A percentile compares a stretch with the other conserved stretches of the same genome.
Evolutionary conservation across 2,797 vertebrate genomes (phyloP).

Genomic region (Darevskia mixta): DNA sequence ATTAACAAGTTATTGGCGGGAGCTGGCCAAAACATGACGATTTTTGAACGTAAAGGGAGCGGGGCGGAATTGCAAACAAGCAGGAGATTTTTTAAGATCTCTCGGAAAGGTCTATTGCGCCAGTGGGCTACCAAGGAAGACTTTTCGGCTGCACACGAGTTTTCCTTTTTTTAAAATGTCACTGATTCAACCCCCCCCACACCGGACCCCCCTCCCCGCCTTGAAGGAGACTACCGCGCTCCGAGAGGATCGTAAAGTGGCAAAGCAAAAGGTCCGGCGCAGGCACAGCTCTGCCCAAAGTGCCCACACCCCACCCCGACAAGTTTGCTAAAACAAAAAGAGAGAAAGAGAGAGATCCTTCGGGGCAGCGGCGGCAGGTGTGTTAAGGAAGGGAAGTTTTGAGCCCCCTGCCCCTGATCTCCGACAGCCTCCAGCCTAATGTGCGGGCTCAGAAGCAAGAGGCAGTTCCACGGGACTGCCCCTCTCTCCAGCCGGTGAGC

Average conservation of each 20-base stretch:
- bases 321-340: neutral
- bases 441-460: neutral
- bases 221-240: neutral
- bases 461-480: neutral
- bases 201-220: too few relatives aligned
- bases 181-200: too few relatives aligned
- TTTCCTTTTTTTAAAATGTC: too few relatives aligned
- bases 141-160: neutral
- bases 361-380: neutral
- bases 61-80: neutral
- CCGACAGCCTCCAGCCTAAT: too few relatives aligned
- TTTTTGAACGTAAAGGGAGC: neutral
- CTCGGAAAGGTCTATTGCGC: neutral
- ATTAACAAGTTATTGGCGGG: slow-evolving; percentile 10
- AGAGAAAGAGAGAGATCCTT: too few relatives aligned
- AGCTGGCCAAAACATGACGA: neutral
- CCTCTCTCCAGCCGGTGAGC: neutral
- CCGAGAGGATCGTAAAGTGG: neutral
- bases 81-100: neutral
- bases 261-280: neutral
- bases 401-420: too few relatives aligned
- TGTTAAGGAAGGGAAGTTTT: neutral
- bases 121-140: neutral
- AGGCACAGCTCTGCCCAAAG: neutral
- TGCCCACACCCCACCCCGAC: neutral